Evolutionary conservation across 2,888 invertebrate genomes (phyloP), one percentile per base, ranked within the genome.

Genomic region (Cotesia congregata): DNA sequence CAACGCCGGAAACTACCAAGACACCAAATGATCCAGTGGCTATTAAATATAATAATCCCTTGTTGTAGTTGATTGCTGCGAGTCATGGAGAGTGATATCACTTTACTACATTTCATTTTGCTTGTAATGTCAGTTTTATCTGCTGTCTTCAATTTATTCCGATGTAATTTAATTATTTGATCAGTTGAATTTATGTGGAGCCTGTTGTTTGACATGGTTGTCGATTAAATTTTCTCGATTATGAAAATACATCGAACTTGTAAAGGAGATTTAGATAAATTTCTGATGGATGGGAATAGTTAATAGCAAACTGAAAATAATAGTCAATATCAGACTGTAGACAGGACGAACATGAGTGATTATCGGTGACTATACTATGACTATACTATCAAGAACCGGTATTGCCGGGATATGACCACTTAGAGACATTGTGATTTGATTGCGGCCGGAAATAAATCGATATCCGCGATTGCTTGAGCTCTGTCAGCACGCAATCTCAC

Each of bases 401-500:
- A 72, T 68, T 72, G 61, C 72, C 61, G 39, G 76, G 50, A 76
- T 72, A 76, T 76, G 67, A 76, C 68, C 76, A 76, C 68, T 76
- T 68, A 72, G 38, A 64, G 38, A 72, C 72, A 69, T 76, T 68
- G 76, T 72, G 72, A 76, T 72, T 76, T 76, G 41, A 72, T 76
- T 76, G 60, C 62, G 76, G 71, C 70, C 72, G 76, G 76, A 72
- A 76, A 76, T 68, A 60, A 20, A 76, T 72, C 68, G 62, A 76
- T 67, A 76, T 76, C 62, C 68, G 17, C 50, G 17, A 64, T 72
- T 67, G 68, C 50, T 71, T 67, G 50, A 62, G 72, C 68, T 72
- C 67, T 41, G 64, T 17, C 38, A 17, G 5, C 17, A 12, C 17
- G 6, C 62, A 65, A 40, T 65, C 15, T 20, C 7, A 5, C 59